Evolutionary conservation across 2,888 invertebrate genomes (phyloP).

Genomic region (Caenorhabditis auriculariae): DNA sequence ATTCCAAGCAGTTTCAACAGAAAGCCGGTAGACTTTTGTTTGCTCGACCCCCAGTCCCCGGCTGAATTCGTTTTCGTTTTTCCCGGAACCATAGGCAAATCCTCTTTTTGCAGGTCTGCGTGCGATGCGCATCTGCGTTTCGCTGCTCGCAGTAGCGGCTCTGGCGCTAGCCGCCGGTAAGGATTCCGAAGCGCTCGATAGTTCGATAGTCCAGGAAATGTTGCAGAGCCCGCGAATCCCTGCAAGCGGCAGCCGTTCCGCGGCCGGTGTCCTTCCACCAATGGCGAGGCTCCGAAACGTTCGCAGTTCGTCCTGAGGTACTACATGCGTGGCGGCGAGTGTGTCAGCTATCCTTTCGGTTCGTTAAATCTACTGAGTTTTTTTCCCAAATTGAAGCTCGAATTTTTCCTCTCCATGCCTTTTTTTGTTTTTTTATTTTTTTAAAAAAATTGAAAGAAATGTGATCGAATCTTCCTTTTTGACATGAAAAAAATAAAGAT

Average conservation of each 20-base stretch:
- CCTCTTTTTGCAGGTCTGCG: no score
- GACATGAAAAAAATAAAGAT: no score
- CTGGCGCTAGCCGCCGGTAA: no score
- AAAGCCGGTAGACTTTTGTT: no score
- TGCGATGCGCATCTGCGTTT: slow-evolving; percentile 31
- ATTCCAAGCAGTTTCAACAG: no score
- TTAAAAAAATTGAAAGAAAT: slow-evolving; percentile 3
- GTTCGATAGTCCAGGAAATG: background rate
- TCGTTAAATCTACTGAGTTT: slow-evolving; percentile 9
- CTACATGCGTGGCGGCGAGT: slow-evolving; percentile 60
- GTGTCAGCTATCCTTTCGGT: slow-evolving; percentile 63
- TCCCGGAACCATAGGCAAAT: no score
- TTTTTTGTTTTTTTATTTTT: slow-evolving; percentile 11
- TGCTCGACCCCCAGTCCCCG: no score
- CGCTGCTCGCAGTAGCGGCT: slow-evolving; percentile 28
- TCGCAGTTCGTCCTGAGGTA: slow-evolving; percentile 63
- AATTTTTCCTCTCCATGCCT: slow-evolving; percentile 9
- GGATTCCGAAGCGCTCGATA: no score
- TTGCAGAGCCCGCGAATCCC: slow-evolving; percentile 51
- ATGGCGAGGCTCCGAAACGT: slow-evolving; percentile 49
- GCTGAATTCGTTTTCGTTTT: no score
- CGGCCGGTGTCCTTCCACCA: slow-evolving; percentile 46
- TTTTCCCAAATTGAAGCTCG: no score
- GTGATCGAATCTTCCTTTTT: slow-evolving; percentile 9
- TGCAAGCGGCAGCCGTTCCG: slow-evolving; percentile 63